Percentiles rank a stretch among this genome's conserved stretches.
Conservation (phyloP, 1,140 invertebrate species). For the Drosophila repleta region DNA sequence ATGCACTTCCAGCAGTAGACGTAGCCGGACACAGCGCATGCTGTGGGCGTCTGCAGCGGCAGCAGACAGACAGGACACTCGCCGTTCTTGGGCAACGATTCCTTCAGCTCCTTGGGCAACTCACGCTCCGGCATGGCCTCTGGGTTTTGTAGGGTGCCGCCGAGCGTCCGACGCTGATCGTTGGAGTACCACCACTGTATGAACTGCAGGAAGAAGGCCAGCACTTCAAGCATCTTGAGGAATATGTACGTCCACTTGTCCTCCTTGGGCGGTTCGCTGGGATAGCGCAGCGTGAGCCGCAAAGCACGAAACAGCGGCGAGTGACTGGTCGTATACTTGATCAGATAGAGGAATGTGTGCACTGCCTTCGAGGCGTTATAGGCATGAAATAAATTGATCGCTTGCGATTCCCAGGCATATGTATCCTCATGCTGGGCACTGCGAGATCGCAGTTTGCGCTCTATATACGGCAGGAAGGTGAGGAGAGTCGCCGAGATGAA, state of each 20-base stretch:
- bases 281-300: conserved; percentile 66
- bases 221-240: conserved; percentile 72
- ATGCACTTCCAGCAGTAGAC: conserved; percentile 83
- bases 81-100: conserved; percentile 41
- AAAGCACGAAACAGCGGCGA: conserved; percentile 67
- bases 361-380: conserved; percentile 72
- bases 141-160: conserved; percentile 66
- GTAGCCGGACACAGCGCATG: conserved; percentile 77
- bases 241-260: conserved; percentile 74
- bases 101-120: conserved; percentile 25
- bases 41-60: conserved; percentile 67
- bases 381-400: conserved; percentile 62
- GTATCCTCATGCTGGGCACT: conserved; percentile 59
- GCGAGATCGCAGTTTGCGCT: conserved; percentile 60
- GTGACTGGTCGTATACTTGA: conserved; percentile 68
- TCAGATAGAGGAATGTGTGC: conserved; percentile 75
- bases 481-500: conserved; percentile 64
- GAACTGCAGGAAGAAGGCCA: conserved; percentile 82
- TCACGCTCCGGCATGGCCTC: conserved; percentile 35
- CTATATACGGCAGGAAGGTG: conserved; percentile 67
- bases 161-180: conserved; percentile 71
- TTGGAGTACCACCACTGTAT: conserved; percentile 83
- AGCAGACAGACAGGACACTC: conserved; percentile 74
- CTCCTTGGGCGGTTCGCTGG: conserved; percentile 62
- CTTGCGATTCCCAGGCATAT: conserved; percentile 55